These are phyloP conservation scores for Myrmecophaga tridactyla DNA, from an alignment of 2,113 vertebrate species.

Conservation along the genomic window DNA sequence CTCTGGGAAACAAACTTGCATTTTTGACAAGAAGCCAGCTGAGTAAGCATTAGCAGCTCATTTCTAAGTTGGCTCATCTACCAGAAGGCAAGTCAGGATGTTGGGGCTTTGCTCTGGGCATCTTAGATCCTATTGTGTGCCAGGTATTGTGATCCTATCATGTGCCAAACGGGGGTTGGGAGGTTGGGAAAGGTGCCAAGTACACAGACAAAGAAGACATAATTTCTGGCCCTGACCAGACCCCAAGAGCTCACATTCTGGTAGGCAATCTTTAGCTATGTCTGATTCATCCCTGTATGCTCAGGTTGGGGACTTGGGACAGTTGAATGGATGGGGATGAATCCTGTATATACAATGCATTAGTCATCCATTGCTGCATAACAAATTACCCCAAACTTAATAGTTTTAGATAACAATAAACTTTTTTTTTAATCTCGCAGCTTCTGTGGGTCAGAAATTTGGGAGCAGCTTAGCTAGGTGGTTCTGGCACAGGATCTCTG, in stretches of 20 bases:
- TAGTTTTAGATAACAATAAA: neutral
- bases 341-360: neutral
- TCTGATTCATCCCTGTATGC: neutral
- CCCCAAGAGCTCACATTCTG: neutral
- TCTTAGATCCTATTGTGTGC: neutral
- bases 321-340: neutral
- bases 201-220: neutral
- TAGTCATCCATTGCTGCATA: neutral
- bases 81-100: neutral
- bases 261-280: neutral
- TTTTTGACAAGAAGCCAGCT: slow-evolving; percentile 59
- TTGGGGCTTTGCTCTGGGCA: neutral
- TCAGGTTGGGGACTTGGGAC: neutral
- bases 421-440: neutral
- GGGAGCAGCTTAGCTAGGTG: neutral
- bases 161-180: neutral
- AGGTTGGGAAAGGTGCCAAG: neutral
- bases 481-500: neutral
- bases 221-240: neutral
- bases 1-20: slow-evolving; percentile 46
- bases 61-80: neutral
- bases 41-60: slow-evolving; percentile 18
- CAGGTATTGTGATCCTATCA: neutral
- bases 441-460: neutral
- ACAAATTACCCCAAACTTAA: neutral